Base-by-base conservation (phyloP, 2,888 invertebrate genomes). In the Subacronicta megacephala region DNA sequence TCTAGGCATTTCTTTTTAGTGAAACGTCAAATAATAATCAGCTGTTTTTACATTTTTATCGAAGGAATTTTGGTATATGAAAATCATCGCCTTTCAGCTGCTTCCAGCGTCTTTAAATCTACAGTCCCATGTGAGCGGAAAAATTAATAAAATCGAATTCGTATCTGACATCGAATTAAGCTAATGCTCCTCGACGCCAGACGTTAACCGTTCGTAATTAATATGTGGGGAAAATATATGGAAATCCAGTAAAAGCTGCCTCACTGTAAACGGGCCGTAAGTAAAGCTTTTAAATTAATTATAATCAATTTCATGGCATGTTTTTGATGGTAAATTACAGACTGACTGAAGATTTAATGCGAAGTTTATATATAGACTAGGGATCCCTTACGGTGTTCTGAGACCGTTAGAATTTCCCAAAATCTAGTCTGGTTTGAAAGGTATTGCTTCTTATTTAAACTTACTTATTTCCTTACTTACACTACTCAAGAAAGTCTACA, bases 121-220 rank as follows among this genome's bases (percentile, higher is more conserved):
- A 12, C 29, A 73, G 37, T 64, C 58, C 55, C 68, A 76, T 78
- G 73, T 62, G 80, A 82, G 64, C 73, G 77, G 81, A 83, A 86
- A 88, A 87, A 88, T 87, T 88, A 88, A 89, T 90, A 88, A 90
- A 90, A 90, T 85, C 84, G 88, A 88, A 87, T 78, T 81, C 79
- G 79, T 78, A 80, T 80, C 83, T 67, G 77, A 77, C 72, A 83
- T 85, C 89, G 84, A 87, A 90, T 90, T 88, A 90, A 90, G 89
- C 90, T 92, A 91, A 92, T 91, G 90, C 83, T 84, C 72, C 77
- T 75, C 73, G 77, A 78, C 42, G 78, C 71, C 83, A 77, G 77
- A 83, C 82, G 81, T 82, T 84, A 84, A 88, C 79, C 78, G 81
- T 75, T 74, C 75, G 87, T 87, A 87, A 89, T 89, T 89, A 89